Percentiles rank a stretch among this genome's conserved stretches.
phyloP scores from a whole-genome alignment of 2,888 invertebrate species.

The Cheiracanthium punctorium region DNA sequence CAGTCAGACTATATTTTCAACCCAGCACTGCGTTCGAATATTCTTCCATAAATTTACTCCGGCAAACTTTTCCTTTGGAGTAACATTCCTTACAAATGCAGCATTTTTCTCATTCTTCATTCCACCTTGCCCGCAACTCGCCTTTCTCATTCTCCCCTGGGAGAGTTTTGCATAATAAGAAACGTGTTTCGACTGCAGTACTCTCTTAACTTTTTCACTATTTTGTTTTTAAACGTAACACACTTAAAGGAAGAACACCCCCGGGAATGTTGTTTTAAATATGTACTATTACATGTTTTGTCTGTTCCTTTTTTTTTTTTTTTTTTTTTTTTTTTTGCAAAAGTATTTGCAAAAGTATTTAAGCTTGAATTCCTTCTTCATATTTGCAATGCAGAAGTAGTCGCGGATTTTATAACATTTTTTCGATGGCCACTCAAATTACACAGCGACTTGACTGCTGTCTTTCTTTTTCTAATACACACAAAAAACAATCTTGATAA shows the following conservation, averaged over 20 bases:
- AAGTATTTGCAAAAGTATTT: too few relatives aligned
- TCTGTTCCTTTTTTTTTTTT: too few relatives aligned
- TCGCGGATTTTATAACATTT: too few relatives aligned
- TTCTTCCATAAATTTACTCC: slow-evolving; percentile 39
- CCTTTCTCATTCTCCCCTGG: slow-evolving; percentile 11
- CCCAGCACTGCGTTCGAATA: background rate
- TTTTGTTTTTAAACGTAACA: background rate
- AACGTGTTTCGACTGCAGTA: slow-evolving; percentile 34
- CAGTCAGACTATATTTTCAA: background rate
- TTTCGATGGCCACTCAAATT: too few relatives aligned
- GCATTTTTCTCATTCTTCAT: slow-evolving; percentile 36
- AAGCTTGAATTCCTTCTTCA: too few relatives aligned
- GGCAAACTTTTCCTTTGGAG: background rate
- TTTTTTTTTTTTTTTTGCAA: too few relatives aligned
- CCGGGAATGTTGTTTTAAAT: background rate
- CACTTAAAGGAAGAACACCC: background rate
- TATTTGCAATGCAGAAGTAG: too few relatives aligned
- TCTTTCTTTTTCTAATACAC: too few relatives aligned
- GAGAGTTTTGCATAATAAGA: slow-evolving; percentile 49
- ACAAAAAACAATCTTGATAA: too few relatives aligned
- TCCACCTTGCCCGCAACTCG: background rate
- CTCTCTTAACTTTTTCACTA: background rate
- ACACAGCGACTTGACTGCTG: too few relatives aligned
- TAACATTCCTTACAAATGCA: slow-evolving; percentile 29
- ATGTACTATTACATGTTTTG: background rate